phyloP scores from a whole-genome alignment of 64 coral and sea anemone genomes.

The Platygyra sinensis region DNA sequence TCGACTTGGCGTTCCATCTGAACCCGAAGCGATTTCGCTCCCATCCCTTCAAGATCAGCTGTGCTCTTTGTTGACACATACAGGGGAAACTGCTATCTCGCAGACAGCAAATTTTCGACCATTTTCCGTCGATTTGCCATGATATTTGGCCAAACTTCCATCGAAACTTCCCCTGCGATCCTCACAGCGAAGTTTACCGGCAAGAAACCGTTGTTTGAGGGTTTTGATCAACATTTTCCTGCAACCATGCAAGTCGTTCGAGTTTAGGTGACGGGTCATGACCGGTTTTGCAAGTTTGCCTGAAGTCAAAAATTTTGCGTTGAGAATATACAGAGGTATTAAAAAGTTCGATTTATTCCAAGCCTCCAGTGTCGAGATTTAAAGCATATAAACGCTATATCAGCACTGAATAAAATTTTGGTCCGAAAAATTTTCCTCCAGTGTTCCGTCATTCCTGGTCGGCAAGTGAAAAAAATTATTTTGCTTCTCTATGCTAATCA shows the following conservation, averaged over 20 bases:
- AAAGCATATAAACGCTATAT: background rate
- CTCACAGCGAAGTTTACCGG: background rate
- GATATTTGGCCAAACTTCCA: conserved; percentile 33
- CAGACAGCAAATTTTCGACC: background rate
- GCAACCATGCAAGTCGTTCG: conserved; percentile 37
- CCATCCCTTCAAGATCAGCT: background rate
- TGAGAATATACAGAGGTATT: background rate
- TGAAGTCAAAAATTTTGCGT: background rate
- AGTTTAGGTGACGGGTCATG: conserved; percentile 33
- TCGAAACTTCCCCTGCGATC: conserved; percentile 11
- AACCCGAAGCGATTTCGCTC: conserved; percentile 25
- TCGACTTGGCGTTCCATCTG: conserved; percentile 45
- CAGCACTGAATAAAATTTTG: too few relatives aligned
- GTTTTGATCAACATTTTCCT: conserved; percentile 39
- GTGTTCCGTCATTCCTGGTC: background rate
- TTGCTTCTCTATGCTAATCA: conserved; percentile 18
- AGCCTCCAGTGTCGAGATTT: background rate
- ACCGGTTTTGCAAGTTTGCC: conserved; percentile 58
- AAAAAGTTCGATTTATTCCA: background rate
- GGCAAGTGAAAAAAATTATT: background rate
- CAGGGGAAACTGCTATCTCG: background rate
- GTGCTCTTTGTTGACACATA: background rate
- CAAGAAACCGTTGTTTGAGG: background rate
- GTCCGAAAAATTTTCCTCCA: background rate
- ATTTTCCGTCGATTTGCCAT: conserved; percentile 26